A percentile compares a stretch with the other conserved stretches of the same genome.
These are phyloP conservation scores for Microtus ochrogaster DNA, from an alignment of 2,113 vertebrate species.

Conservation along the genomic window DNA sequence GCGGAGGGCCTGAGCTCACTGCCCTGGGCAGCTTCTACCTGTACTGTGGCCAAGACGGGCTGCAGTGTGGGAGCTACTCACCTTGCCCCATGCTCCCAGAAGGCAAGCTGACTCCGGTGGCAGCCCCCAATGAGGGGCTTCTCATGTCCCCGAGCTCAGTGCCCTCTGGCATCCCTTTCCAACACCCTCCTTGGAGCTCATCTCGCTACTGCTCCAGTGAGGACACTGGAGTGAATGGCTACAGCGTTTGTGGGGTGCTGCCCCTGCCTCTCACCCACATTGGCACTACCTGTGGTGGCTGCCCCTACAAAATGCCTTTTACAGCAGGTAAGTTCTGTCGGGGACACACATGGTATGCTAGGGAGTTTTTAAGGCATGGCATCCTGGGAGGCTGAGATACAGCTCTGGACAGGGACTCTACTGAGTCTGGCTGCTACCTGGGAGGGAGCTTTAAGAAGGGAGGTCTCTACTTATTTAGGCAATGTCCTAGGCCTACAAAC, in stretches of 20 bases:
- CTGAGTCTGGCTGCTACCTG: not conserved
- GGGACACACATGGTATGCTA: not conserved
- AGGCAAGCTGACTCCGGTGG: constrained; percentile 84
- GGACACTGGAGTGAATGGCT: constrained; percentile 89
- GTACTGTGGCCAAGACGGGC: constrained; percentile 88
- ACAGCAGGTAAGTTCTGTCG: constrained; percentile 90
- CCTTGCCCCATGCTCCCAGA: constrained; percentile 90
- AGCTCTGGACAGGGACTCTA: not conserved
- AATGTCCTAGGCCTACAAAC: not conserved
- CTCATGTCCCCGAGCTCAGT: constrained; percentile 89
- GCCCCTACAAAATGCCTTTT: constrained; percentile 92
- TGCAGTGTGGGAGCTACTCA: constrained; percentile 84
- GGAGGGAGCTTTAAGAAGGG: not conserved
- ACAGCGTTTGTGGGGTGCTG: constrained; percentile 90
- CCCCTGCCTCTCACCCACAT: constrained; percentile 89
- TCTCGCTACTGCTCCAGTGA: constrained; percentile 92
- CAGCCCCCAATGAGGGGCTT: constrained; percentile 89
- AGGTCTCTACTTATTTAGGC: not conserved
- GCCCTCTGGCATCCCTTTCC: constrained; percentile 89
- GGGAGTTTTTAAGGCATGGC: not conserved
- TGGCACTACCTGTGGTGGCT: constrained; percentile 89
- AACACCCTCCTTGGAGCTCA: constrained; percentile 93
- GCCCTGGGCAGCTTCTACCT: constrained; percentile 85
- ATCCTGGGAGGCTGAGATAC: not conserved
- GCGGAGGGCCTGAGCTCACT: constrained; percentile 84